Conservation (phyloP, 2,888 invertebrate genomes). For the Campoletis raptor region DNA sequence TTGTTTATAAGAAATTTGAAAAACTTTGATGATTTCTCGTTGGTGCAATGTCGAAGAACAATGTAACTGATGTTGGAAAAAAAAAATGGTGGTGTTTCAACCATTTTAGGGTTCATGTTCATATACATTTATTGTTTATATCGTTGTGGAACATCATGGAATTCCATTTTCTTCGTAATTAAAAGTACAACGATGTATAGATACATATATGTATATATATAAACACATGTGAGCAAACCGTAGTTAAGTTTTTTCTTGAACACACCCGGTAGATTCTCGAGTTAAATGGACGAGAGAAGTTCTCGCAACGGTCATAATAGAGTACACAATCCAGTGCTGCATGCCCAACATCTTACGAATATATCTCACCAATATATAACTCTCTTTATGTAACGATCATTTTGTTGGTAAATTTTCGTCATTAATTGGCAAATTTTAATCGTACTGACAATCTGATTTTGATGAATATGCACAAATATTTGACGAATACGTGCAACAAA, state of each 20-base stretch:
- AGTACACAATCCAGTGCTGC: conserved; percentile 2
- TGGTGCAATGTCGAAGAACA: not conserved
- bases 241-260: conserved; percentile 23
- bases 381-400: not conserved
- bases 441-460: not conserved
- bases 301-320: conserved; percentile 46
- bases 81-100: not conserved
- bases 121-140: conserved; percentile 6
- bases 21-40: not conserved
- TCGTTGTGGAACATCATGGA: conserved; percentile 30
- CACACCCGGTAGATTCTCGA: conserved; percentile 54
- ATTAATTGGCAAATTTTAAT: not conserved
- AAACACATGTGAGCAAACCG: not conserved
- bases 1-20: not conserved
- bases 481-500: too few relatives aligned
- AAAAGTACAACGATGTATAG: not conserved
- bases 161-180: conserved; percentile 28
- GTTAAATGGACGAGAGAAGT: conserved; percentile 57
- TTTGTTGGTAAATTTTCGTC: not conserved
- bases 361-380: not conserved
- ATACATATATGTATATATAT: not conserved
- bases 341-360: not conserved
- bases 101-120: not conserved
- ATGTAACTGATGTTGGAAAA: not conserved
- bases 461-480: too few relatives aligned